Conservation (phyloP, 92 coral and sea anemone species). For the Plumapathes pennacea region DNA sequence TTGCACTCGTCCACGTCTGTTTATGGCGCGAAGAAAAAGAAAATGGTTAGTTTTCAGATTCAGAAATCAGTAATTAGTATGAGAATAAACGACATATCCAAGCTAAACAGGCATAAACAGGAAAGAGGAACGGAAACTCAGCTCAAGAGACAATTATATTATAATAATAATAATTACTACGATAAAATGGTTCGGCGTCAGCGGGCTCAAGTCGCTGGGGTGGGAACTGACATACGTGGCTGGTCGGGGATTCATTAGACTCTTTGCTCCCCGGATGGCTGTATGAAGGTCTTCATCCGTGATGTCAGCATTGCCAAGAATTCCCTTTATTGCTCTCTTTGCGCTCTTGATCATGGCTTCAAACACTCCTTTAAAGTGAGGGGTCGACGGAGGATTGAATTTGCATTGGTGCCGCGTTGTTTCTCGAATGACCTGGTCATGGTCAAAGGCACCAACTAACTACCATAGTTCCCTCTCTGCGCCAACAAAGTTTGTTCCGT, state of each 20-base stretch:
- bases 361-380: slow-evolving; percentile 44
- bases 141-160: too few relatives aligned
- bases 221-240: slow-evolving; percentile 10
- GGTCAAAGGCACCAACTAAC: too few relatives aligned
- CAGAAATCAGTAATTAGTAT: too few relatives aligned
- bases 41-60: too few relatives aligned
- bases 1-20: too few relatives aligned
- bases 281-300: slow-evolving; percentile 21
- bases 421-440: slow-evolving; percentile 5
- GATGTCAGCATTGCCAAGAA: slow-evolving; percentile 23
- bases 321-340: slow-evolving; percentile 29
- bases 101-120: too few relatives aligned
- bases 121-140: too few relatives aligned
- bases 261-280: slow-evolving; percentile 22
- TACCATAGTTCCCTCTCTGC: too few relatives aligned
- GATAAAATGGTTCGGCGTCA: slow-evolving; percentile 28
- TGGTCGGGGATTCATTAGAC: slow-evolving; percentile 9
- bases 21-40: too few relatives aligned
- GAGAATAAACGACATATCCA: too few relatives aligned
- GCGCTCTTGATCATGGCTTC: slow-evolving; percentile 40
- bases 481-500: slow-evolving; percentile 53
- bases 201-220: slow-evolving; percentile 14
- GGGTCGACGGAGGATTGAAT: slow-evolving; percentile 46
- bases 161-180: too few relatives aligned
- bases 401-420: slow-evolving; percentile 28